Conservation (phyloP, 2,113 vertebrate genomes). For the Puffinus mauretanicus region DNA sequence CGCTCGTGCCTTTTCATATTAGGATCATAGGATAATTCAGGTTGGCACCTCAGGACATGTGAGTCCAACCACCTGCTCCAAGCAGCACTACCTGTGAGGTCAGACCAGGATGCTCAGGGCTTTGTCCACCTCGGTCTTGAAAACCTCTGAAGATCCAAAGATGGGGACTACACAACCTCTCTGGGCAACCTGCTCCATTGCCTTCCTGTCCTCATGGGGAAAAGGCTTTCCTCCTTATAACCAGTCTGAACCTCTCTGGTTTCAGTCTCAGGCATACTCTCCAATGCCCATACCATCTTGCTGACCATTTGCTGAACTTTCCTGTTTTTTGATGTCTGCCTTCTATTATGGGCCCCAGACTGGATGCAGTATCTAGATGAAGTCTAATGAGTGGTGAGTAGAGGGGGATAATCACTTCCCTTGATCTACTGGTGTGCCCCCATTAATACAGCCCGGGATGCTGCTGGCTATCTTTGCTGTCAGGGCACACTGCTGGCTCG, state of each 20-base stretch:
- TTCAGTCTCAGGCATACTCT: neutral
- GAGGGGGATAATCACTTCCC: neutral
- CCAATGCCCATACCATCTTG: neutral
- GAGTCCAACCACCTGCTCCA: neutral
- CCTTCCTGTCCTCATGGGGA: neutral
- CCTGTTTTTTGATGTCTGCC: neutral
- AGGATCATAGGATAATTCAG: neutral
- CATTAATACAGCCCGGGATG: neutral
- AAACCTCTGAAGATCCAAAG: neutral
- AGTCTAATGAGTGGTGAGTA: neutral
- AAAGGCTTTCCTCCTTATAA: neutral
- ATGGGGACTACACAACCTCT: neutral
- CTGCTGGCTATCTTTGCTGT: neutral
- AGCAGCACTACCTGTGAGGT: neutral
- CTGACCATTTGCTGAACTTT: neutral
- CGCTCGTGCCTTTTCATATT: accelerated
- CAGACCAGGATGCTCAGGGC: neutral
- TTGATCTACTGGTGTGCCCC: neutral
- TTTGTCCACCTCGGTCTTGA: neutral
- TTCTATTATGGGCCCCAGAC: neutral
- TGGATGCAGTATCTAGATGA: neutral
- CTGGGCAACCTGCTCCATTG: neutral
- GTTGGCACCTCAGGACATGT: neutral
- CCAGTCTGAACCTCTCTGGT: neutral
- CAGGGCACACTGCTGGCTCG: too few relatives aligned